phyloP scores from a whole-genome alignment of 2,113 vertebrate species.

The Cynocephalus volans region DNA sequence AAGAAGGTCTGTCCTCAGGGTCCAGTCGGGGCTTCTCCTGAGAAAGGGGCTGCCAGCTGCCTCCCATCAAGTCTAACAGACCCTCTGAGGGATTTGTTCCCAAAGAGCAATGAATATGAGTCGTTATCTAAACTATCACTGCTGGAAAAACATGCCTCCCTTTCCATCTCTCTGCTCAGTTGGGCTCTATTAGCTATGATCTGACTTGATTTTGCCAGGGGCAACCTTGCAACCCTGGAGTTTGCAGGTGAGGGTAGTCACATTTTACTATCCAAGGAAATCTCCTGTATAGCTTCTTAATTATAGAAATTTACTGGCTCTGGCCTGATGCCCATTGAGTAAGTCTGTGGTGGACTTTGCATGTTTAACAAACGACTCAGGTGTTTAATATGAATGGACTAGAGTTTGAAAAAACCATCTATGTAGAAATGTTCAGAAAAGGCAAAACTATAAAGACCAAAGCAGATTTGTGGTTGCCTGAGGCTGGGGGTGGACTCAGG shows the following conservation, averaged over 20 bases:
- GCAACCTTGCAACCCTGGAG: neutral
- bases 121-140: neutral
- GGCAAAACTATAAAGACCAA: neutral
- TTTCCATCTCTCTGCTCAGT: neutral
- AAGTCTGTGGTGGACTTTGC: neutral
- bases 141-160: neutral
- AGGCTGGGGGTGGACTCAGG: neutral
- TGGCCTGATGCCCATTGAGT: no score
- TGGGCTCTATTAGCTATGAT: neutral
- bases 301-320: neutral
- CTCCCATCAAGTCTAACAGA: neutral
- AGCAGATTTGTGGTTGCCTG: neutral
- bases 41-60: neutral
- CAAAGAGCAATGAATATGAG: neutral
- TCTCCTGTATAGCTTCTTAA: neutral
- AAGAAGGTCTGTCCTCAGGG: slow-evolving; percentile 24
- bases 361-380: neutral
- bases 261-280: neutral
- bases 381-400: neutral
- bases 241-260: neutral
- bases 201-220: neutral
- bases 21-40: neutral
- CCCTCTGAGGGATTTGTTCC: neutral
- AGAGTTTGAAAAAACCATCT: neutral
- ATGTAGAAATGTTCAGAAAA: slow-evolving; percentile 57